Conservation (phyloP, 2,797 vertebrate genomes). For the Streptopelia turtur region DNA sequence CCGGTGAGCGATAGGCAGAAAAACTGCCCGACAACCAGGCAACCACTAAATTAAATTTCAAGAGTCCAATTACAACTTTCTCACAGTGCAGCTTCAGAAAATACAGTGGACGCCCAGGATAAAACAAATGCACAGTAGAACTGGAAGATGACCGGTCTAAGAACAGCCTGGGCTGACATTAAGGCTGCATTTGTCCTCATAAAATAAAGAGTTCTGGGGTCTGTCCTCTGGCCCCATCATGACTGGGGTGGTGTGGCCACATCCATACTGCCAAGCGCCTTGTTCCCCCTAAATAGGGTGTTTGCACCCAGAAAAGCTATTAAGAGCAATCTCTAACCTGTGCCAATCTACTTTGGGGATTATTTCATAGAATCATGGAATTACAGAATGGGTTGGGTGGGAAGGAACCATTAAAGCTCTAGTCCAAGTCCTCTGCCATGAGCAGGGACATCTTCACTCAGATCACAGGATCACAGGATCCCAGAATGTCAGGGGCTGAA, state of each 20-base stretch:
- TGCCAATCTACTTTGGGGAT: not conserved
- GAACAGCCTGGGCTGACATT: not conserved
- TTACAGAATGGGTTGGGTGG: not conserved
- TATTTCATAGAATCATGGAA: not conserved
- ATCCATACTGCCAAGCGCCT: not conserved
- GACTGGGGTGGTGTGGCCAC: not conserved
- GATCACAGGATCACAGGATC: no score
- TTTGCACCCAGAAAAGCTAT: not conserved
- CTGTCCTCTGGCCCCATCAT: not conserved
- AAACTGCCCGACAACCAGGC: constrained; percentile 14
- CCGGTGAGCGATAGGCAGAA: not conserved
- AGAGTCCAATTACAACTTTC: constrained; percentile 33
- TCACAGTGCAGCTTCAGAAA: not conserved
- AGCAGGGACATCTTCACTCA: not conserved
- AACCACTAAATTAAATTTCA: constrained; percentile 44
- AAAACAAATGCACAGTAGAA: not conserved
- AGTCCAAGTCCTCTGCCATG: fast-evolving
- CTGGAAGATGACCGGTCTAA: not conserved
- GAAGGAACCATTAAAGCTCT: not conserved
- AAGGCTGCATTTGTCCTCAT: not conserved
- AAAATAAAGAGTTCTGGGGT: not conserved
- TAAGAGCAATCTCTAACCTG: not conserved
- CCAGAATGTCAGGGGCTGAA: no score
- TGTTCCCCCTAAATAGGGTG: not conserved
- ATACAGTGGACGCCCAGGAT: not conserved